Evolutionary conservation across 2,797 vertebrate genomes (phyloP).

Genomic region (Paguma larvata): DNA sequence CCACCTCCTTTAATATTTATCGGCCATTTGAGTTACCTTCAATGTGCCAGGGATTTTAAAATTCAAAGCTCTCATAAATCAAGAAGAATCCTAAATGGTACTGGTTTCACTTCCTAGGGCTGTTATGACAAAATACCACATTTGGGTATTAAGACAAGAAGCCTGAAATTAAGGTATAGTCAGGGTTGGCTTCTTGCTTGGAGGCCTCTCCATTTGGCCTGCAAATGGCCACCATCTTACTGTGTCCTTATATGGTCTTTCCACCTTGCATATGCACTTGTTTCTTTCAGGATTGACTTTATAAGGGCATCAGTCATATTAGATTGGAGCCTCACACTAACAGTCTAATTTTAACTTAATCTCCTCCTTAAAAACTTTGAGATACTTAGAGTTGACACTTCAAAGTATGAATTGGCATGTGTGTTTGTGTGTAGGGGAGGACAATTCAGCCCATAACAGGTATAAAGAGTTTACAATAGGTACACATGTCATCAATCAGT

Average conservation of each 20-base stretch:
- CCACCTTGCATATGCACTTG: neutral
- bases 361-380: neutral
- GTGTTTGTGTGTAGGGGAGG: neutral
- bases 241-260: neutral
- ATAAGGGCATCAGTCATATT: neutral
- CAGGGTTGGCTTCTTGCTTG: neutral
- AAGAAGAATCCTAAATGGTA: neutral
- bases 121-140: neutral
- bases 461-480: neutral
- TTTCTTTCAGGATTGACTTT: neutral
- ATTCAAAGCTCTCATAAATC: neutral
- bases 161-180: no score
- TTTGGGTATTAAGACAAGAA: neutral
- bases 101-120: neutral
- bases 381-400: neutral
- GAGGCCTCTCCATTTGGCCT: no score
- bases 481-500: neutral
- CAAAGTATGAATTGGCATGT: neutral
- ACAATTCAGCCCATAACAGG: neutral
- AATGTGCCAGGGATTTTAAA: neutral
- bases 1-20: neutral
- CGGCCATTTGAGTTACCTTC: neutral
- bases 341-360: neutral
- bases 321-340: neutral
- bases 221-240: fast-evolving